Evolutionary conservation across 2,113 vertebrate genomes (phyloP), one percentile per base, ranked within the genome.

Genomic region (Alethe diademata): DNA sequence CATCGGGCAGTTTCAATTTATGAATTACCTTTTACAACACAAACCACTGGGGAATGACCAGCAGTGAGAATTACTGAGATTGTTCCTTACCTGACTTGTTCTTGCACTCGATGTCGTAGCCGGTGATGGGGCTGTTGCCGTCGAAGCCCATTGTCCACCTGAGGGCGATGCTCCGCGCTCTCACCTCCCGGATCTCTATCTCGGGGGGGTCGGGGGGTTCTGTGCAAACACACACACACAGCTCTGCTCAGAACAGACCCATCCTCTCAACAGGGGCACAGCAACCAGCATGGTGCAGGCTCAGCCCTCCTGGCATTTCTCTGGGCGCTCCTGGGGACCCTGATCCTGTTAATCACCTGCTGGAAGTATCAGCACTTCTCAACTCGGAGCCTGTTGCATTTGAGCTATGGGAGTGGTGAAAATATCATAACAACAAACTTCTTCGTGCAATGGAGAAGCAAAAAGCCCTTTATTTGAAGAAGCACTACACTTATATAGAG

Each of bases 141-240:
- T 99, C 99, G 7, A 99, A 99, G 40, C 99, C 99, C 99, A 99
- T 99, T 40, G 99, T 99, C 99, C 99, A 99, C 71, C 99, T 98
- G 62, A 99, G 99, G 22, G 99, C 99, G 74, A 99, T 99, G 42
- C 99, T 99, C 35, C 99, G 98, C 6, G 99, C 99, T 94, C 98
- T 98, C 51, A 99, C 99, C 24, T 99, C 99, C 72, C 99, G 98
- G 91, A 99, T 99, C 97, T 99, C 99, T 16, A 99, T 99, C 95
- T 99, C 99, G 0, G 99, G 99, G 54, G 99, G 99, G 90, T 99
- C 99, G 0, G 99, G 99, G 35, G 99, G 99, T 85, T 99, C 99
- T 99, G 98, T 19, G 54, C 47, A 69, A 92, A 93, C 26, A 95
- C 47, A 95, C 45, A 92, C 61, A 78, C 26, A 35, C 1, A 36